Conservation (phyloP, 2,888 invertebrate species). For the Antheraea assamensis region DNA sequence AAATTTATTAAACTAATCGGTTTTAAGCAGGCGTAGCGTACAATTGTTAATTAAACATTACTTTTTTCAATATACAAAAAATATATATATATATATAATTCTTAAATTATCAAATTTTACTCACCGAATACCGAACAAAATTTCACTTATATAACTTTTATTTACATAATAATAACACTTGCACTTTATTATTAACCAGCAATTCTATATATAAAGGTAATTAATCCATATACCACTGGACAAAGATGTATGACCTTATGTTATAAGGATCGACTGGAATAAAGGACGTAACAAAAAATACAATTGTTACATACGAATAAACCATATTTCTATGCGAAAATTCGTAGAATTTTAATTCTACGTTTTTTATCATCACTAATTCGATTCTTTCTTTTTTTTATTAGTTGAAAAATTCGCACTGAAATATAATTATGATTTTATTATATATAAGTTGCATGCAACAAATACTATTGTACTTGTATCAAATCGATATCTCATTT, state of each 20-base stretch:
- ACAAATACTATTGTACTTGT: not conserved
- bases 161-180: constrained; percentile 10
- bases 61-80: not conserved
- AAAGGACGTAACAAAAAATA: not conserved
- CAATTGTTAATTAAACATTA: not conserved
- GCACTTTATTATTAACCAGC: constrained; percentile 4
- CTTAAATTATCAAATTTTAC: constrained; percentile 6
- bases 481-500: not conserved
- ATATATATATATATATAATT: not conserved
- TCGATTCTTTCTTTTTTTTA: not conserved
- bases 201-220: not conserved
- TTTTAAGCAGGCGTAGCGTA: constrained; percentile 14
- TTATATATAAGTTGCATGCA: not conserved
- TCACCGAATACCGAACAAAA: constrained; percentile 6
- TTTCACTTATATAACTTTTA: not conserved
- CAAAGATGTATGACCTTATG: not conserved
- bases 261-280: constrained; percentile 3
- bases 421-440: constrained; percentile 12
- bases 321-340: not conserved
- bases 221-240: constrained; percentile 5
- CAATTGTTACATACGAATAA: not conserved
- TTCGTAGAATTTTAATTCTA: not conserved
- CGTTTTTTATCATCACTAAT: not conserved
- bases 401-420: not conserved
- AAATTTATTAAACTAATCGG: not conserved